Evolutionary conservation across 2,113 vertebrate genomes (phyloP), one percentile per base, ranked within the genome.

Genomic region (Larimichthys crocea): DNA sequence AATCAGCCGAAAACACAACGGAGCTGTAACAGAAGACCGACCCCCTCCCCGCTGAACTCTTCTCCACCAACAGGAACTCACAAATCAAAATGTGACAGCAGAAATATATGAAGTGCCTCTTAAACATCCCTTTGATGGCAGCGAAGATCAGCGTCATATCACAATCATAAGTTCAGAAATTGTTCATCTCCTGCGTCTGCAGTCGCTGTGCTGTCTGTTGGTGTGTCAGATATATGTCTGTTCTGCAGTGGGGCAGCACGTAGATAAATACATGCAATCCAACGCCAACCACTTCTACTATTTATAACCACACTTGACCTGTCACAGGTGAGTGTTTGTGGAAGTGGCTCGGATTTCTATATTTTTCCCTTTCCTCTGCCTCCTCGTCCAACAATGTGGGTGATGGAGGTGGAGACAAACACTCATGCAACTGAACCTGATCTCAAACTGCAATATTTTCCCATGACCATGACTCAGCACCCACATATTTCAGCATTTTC

Each of bases 31-130:
- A 49, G 60, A 60, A 29, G 42, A 74, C n/a, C 2, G 11, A 26
- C 24, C 16, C 16, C 12, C 9, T 35, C n/a, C n/a, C 20, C 52
- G 8, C n/a, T n/a, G 11, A 64, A 53, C 50, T 56, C 5, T 19
- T 5, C 9, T 74, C n/a, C 68, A 14, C 56, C 59, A 44, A 52
- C 48, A 73, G 56, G 40, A 79, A 72, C 55, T 53, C 26, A 67
- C 78, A 74, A 82, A 84, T 87, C 61, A 68, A 75, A 70, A 70
- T 29, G 8, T 60, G 11, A 70, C n/a, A 17, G 44, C 16, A 42
- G 46, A 63, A 70, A 40, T 40, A 8, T 68, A 67, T 6, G 46
- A 82, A 70, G 53, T 64, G 40, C 79, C 65, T 14, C 31, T 22
- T 7, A 44, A 73, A 84, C 29, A 62, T 46, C 53, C 9, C n/a